Percentiles rank a stretch among this genome's conserved stretches.
Evolutionary conservation across 37 sponge, comb jelly and placozoan species (phyloP).

Genomic region (Tethya wilhelma): DNA sequence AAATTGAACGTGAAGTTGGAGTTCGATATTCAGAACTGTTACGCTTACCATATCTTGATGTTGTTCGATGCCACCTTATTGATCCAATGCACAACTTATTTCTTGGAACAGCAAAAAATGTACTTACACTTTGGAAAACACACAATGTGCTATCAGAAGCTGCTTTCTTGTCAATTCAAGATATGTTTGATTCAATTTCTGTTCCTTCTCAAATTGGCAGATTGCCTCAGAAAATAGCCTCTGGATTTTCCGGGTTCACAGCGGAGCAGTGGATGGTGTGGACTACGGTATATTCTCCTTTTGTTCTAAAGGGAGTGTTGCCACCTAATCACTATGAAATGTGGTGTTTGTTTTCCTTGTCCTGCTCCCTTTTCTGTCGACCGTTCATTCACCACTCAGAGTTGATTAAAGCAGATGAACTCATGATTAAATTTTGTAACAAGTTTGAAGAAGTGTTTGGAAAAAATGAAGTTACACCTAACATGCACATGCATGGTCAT

Average conservation of each 20-base stretch:
- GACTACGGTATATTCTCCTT: background rate
- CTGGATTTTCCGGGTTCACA: slow-evolving; percentile 16
- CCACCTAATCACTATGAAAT: background rate
- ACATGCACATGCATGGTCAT: slow-evolving; percentile 18
- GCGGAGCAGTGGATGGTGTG: background rate
- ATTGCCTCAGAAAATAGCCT: slow-evolving; percentile 17
- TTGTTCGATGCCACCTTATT: background rate
- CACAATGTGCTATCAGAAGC: background rate
- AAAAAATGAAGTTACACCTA: background rate
- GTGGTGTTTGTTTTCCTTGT: background rate
- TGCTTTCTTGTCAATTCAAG: slow-evolving; percentile 1
- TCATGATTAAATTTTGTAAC: background rate
- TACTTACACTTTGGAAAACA: background rate
- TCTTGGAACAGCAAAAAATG: slow-evolving; percentile 11
- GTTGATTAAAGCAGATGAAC: background rate
- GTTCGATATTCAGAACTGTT: slow-evolving; percentile 4
- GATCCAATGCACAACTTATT: no score
- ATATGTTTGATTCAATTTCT: background rate
- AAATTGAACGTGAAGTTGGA: background rate
- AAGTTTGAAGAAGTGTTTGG: slow-evolving; percentile 2
- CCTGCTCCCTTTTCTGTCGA: background rate
- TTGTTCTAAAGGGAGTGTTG: background rate
- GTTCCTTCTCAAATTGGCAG: slow-evolving; percentile 25
- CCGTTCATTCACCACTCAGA: background rate
- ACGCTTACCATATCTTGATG: background rate